A percentile compares a stretch with the other conserved stretches of the same genome.
Conservation (phyloP, 2,113 vertebrate species). For the Hemicordylus capensis region DNA sequence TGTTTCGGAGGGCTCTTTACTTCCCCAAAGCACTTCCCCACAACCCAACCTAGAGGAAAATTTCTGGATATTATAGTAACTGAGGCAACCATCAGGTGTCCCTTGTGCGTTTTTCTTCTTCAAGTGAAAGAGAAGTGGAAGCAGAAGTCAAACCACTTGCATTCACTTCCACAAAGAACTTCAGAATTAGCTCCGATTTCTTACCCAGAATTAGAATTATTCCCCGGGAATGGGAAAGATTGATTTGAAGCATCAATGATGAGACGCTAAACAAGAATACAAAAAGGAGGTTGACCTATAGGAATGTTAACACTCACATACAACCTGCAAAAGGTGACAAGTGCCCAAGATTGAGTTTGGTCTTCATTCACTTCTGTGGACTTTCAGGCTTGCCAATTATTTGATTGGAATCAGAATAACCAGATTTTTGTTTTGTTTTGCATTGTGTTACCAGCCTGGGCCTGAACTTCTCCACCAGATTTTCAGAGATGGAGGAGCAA, state of each 20-base stretch:
- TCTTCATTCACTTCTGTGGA: not conserved
- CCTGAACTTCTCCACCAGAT: too few relatives aligned
- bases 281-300: too few relatives aligned
- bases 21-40: constrained; percentile 10
- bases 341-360: not conserved
- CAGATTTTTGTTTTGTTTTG: too few relatives aligned
- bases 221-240: not conserved
- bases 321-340: not conserved
- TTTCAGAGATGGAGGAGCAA: too few relatives aligned
- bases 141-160: not conserved
- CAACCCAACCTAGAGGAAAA: too few relatives aligned
- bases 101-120: not conserved
- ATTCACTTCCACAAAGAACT: not conserved
- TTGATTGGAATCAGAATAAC: not conserved
- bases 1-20: not conserved
- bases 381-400: not conserved
- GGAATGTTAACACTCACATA: too few relatives aligned
- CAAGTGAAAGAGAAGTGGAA: not conserved
- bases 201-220: not conserved
- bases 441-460: too few relatives aligned
- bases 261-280: too few relatives aligned
- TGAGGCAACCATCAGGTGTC: not conserved
- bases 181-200: too few relatives aligned
- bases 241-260: too few relatives aligned
- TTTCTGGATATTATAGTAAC: not conserved